A percentile compares a stretch with the other conserved stretches of the same genome.
These are phyloP conservation scores for Phymastichus coffea DNA, from an alignment of 1,140 invertebrate genomes.

Conservation along the genomic window DNA sequence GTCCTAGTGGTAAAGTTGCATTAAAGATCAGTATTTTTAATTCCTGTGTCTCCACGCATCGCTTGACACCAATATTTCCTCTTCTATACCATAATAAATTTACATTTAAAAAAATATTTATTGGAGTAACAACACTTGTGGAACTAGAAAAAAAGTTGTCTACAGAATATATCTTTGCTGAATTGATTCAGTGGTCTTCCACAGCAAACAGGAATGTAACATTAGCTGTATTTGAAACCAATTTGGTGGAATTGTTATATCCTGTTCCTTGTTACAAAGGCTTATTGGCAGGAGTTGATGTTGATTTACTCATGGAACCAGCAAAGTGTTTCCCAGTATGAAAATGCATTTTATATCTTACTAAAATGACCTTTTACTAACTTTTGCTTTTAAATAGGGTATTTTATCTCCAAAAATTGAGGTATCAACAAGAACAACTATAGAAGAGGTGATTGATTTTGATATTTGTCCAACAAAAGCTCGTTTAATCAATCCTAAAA, in stretches of 20 bases:
- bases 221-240: slow-evolving; percentile 64
- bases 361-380: slow-evolving; percentile 3
- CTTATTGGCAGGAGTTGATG: slow-evolving; percentile 56
- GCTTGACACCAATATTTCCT: slow-evolving; percentile 64
- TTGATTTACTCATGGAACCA: slow-evolving; percentile 68
- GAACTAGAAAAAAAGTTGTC: slow-evolving; percentile 54
- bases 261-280: slow-evolving; percentile 55
- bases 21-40: slow-evolving; percentile 63
- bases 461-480: slow-evolving; percentile 24
- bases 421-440: slow-evolving; percentile 58
- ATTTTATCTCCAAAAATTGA: slow-evolving; percentile 64
- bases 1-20: slow-evolving; percentile 68
- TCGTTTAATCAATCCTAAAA: slow-evolving; percentile 50
- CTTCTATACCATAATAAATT: slow-evolving; percentile 66
- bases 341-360: not conserved
- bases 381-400: slow-evolving; percentile 49
- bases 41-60: slow-evolving; percentile 61
- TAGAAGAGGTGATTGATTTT: slow-evolving; percentile 54
- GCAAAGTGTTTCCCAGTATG: slow-evolving; percentile 65
- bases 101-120: slow-evolving; percentile 64
- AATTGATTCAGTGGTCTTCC: slow-evolving; percentile 65
- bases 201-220: slow-evolving; percentile 52
- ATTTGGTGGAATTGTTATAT: slow-evolving; percentile 65
- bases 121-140: slow-evolving; percentile 53
- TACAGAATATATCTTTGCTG: slow-evolving; percentile 61